Conservation (phyloP, 2,888 invertebrate species). For the Mesoligia furuncula region DNA sequence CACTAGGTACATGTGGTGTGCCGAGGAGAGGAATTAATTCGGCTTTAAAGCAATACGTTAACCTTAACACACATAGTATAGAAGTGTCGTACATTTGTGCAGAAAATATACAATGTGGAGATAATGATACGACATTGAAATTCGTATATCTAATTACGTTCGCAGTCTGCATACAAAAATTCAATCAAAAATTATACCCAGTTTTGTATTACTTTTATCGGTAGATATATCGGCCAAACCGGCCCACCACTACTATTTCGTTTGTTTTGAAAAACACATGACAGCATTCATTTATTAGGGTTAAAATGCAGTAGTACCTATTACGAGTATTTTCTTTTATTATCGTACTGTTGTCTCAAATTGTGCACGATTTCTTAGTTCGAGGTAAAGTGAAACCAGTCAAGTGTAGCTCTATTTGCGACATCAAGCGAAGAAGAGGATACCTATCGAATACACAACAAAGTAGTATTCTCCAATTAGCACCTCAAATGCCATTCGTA, state of each 20-base stretch:
- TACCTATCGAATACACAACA: slow-evolving; percentile 44
- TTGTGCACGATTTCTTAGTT: slow-evolving; percentile 11
- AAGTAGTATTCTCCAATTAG: slow-evolving; percentile 68
- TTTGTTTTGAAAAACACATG: not conserved
- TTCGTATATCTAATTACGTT: not conserved
- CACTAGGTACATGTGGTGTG: slow-evolving; percentile 25
- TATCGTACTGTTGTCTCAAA: not conserved
- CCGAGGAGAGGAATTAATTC: slow-evolving; percentile 25
- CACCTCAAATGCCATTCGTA: slow-evolving; percentile 71
- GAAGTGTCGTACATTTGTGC: not conserved
- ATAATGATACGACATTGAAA: not conserved
- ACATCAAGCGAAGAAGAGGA: slow-evolving; percentile 42
- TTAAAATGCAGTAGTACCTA: not conserved
- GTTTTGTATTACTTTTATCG: not conserved
- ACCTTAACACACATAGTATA: not conserved
- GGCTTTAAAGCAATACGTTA: slow-evolving; percentile 25
- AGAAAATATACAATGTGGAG: not conserved
- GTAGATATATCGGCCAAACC: not conserved
- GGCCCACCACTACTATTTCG: not conserved
- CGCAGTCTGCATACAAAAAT: not conserved
- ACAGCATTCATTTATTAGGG: too few relatives aligned
- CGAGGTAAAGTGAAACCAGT: slow-evolving; percentile 5
- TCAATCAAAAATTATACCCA: not conserved
- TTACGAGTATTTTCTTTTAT: not conserved
- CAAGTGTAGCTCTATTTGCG: slow-evolving; percentile 30